Base-by-base conservation (phyloP, 2,888 invertebrate species). In the Muscina levida region DNA sequence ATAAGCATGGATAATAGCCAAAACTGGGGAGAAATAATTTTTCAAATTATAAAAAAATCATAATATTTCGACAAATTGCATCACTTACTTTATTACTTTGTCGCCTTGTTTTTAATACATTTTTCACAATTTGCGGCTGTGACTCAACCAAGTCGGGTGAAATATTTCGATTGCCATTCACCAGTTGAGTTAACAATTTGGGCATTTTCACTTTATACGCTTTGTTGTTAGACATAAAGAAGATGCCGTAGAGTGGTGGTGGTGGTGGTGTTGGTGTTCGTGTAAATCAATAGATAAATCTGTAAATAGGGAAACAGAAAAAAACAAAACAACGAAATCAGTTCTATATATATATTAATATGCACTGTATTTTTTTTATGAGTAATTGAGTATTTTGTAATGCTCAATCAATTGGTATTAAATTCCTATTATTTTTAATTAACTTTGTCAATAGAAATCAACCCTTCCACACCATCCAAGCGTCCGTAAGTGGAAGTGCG, bases 1-100 rank as follows among this genome's bases (percentile, higher is more conserved):
- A 89, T 89, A 84, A 89, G 87, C 89, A 89, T 88, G 24, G 89
- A 89, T 82, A 89, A 84, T 87, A 89, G 86, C 87, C 88, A 88
- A 83, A 88, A 87, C 89, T 89, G 78, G n/a, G n/a, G 46, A 51
- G 56, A n/a, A n/a, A 53, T 31, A 37, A 59, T 70, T 65, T 4
- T n/a, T n/a, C n/a, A n/a, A 37, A 24, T 62, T 51, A 24, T 51
- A 24, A 31, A 31, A 31, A 31, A 31, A 31, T 5, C 31, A 31
- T 8, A 31, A 31, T 5, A 31, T 31, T 8, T 31, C 31, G 19
- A 56, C 19, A 31, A 48, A 11, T 44, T 31, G 31, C 31, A 10
- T 19, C 31, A 84, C 84, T 84, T 53, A 88, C 89, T 84, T 88
- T 88, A 74, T 84, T 85, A 39, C 82, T 84, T 24, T 84, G 87